Evolutionary conservation across 1,140 invertebrate species (phyloP).

Genomic region (Pomphorhynchus laevis): DNA sequence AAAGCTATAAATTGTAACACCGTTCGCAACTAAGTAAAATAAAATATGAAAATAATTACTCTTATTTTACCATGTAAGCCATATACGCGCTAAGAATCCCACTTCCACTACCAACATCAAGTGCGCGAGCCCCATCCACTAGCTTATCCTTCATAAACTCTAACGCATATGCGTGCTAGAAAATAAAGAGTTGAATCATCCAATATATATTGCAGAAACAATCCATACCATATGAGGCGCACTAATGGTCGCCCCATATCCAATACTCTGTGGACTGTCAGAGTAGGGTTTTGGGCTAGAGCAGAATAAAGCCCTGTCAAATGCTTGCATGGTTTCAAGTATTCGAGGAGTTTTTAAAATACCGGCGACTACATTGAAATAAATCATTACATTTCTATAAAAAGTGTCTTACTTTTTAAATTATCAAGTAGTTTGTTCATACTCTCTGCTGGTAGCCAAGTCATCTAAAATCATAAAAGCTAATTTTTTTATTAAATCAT

Average conservation of each 20-base stretch:
- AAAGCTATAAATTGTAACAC: no score
- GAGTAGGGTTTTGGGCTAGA: conserved; percentile 36
- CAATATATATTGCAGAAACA: background rate
- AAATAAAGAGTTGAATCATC: conserved; percentile 10
- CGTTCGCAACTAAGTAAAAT: background rate
- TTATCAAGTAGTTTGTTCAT: no score
- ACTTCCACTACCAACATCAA: conserved; percentile 76
- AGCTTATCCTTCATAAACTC: conserved; percentile 49
- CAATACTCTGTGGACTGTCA: conserved; percentile 36
- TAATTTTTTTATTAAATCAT: no score
- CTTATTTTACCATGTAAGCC: conserved; percentile 32
- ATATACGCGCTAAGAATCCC: conserved; percentile 81
- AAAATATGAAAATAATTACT: background rate
- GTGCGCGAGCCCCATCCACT: conserved; percentile 31
- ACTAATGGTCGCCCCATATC: conserved; percentile 52
- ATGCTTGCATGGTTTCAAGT: conserved; percentile 38
- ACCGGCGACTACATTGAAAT: no score
- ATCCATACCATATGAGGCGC: conserved; percentile 67
- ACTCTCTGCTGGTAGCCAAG: no score
- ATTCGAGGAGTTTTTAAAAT: conserved; percentile 42
- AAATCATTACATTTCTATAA: no score
- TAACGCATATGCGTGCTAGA: conserved; percentile 52
- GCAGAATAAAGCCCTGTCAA: conserved; percentile 51
- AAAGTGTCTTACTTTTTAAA: no score
- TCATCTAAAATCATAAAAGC: no score